Percentiles rank a stretch among this genome's conserved stretches.
These are phyloP conservation scores for Eupleurogrammus muticus DNA, from an alignment of 2,797 vertebrate genomes.

Conservation along the genomic window DNA sequence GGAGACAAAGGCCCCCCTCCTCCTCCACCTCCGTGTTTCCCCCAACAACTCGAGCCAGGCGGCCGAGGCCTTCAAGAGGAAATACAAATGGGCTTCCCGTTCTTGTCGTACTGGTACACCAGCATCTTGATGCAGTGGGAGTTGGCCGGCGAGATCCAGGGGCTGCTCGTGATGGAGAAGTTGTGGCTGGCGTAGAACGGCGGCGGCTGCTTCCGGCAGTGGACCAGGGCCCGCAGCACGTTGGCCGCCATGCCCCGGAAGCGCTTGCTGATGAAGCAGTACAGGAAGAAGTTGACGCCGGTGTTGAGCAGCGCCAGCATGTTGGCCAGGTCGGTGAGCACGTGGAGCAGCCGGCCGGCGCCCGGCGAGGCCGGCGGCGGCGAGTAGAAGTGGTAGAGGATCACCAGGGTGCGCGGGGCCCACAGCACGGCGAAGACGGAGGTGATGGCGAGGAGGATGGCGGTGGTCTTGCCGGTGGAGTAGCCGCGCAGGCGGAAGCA, in stretches of 20 bases:
- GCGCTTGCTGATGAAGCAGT: conserved; percentile 98
- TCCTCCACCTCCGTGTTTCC: too few relatives aligned
- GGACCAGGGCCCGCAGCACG: conserved; percentile 89
- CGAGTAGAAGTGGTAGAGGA: conserved; percentile 95
- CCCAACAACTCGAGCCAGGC: conserved; percentile 24
- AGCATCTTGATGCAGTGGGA: conserved; percentile 99
- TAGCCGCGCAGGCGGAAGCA: conserved; percentile 94
- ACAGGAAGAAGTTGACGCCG: conserved; percentile 98
- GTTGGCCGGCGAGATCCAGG: conserved; percentile 98
- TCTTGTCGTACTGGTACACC: conserved; percentile 97
- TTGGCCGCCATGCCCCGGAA: conserved; percentile 95
- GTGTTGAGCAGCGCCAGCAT: conserved; percentile 97
- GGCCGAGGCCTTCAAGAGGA: conserved; percentile 87
- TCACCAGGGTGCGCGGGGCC: conserved; percentile 94
- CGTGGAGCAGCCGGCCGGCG: conserved; percentile 88
- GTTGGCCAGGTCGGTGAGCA: conserved; percentile 92
- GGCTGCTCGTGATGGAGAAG: conserved; percentile 98
- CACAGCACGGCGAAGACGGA: conserved; percentile 95
- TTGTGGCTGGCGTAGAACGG: conserved; percentile 96
- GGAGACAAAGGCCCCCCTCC: conserved; percentile 65
- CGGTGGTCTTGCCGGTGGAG: conserved; percentile 95
- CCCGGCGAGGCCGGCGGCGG: conserved; percentile 84
- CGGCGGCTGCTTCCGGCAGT: conserved; percentile 90
- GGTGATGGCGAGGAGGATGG: conserved; percentile 95
- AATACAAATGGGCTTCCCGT: conserved; percentile 94